phyloP scores from a whole-genome alignment of 2,888 invertebrate species.

The Chloroclysta siterata region DNA sequence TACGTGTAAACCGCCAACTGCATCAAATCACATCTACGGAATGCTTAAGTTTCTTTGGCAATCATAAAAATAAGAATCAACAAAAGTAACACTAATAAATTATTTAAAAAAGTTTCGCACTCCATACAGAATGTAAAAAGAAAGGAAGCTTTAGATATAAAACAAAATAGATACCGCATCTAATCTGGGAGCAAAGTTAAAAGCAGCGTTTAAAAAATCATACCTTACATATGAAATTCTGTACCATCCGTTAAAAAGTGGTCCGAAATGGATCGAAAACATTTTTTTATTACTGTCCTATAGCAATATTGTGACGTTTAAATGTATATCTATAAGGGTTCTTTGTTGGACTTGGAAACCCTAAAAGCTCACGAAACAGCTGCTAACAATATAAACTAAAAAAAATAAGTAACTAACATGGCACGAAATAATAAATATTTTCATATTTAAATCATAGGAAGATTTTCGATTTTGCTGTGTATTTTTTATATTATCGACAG shows the following conservation, averaged over 20 bases:
- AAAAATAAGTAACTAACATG: constrained; percentile 5
- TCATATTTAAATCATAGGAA: no score
- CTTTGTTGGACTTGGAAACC: not conserved
- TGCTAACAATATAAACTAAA: not conserved
- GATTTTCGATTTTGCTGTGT: no score
- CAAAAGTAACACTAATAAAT: not conserved
- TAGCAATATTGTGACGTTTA: constrained; percentile 1
- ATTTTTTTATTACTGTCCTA: no score
- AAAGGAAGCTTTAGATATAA: not conserved
- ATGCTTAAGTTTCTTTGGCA: constrained; percentile 8
- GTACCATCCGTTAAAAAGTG: not conserved
- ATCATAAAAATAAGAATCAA: not conserved
- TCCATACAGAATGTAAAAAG: no score
- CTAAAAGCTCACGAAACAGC: not conserved
- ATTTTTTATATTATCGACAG: no score
- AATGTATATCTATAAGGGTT: constrained; percentile 1
- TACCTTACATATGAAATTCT: not conserved
- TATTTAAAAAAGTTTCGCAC: not conserved
- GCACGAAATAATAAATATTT: not conserved
- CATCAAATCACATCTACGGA: not conserved
- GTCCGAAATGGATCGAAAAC: not conserved
- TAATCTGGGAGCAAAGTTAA: not conserved
- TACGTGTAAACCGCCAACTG: not conserved
- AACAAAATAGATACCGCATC: not conserved
- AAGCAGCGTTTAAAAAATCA: not conserved